Evolutionary conservation across 2,797 vertebrate species (phyloP), one percentile per base, ranked within the genome.

Genomic region (Garrulus glandarius): DNA sequence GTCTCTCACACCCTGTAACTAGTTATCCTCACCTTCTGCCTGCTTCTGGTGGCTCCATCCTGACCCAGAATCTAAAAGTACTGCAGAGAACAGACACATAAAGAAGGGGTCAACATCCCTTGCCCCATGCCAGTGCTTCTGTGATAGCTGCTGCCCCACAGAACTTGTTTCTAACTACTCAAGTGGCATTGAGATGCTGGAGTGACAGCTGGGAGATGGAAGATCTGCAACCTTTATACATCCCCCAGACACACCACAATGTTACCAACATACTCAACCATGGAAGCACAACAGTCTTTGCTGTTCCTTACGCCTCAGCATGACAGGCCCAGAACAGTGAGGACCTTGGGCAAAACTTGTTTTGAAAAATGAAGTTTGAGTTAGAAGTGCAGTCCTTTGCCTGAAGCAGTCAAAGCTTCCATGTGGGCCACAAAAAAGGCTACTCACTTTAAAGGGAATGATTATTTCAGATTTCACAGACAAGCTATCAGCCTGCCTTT

Each of bases 241-340:
- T 32, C 18, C 34, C 22, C 11, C 26, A 69, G 34, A 30, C 30
- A 89, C 23, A 56, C 13, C 1, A 12, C 57, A 56, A 37, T 8
- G 30, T 26, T 13, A 50, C 30, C 39, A 29, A 52, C 37, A 78
- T 13, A 8, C 29, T 65, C 57, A 36, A 23, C 14, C 57, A 67
- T 0, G 2, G 36, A 34, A 61, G 76, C 23, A 43, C 0, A 0
- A 32, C 3, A 50, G 16, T 21, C 44, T 77, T 82, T 0, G 4
- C 30, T 43, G 26, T 5, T 84, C 70, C 74, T 72, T 32, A 29
- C 7, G 29, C 12, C 67, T 72, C 63, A 79, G 44, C 30, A 49
- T 2, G 80, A 78, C 36, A 69, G 43, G 27, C 15, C 11, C 59
- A 63, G 29, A 76, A 72, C 47, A 65, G 18, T 2, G 36, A 91